These are phyloP conservation scores for Euura saliciscinereae DNA, from an alignment of 1,140 invertebrate species.

Conservation along the genomic window DNA sequence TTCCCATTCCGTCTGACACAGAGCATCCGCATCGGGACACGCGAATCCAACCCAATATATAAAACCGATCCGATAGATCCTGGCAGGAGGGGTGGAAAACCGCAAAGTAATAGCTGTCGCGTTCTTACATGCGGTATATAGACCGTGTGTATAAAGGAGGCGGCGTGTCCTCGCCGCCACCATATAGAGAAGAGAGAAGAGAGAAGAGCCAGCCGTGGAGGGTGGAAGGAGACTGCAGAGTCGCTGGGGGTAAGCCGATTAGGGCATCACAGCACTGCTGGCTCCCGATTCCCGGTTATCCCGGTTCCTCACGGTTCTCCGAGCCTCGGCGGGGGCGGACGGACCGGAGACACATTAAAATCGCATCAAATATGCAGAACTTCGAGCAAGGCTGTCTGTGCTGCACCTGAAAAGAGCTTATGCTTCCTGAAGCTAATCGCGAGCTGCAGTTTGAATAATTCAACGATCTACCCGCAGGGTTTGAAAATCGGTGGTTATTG, in stretches of 20 bases:
- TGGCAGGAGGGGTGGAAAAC: conserved; percentile 9
- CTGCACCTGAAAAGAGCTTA: neutral
- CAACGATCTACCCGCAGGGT: neutral
- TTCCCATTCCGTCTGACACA: conserved; percentile 10
- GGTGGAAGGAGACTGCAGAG: conserved; percentile 31
- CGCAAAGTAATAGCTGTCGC: conserved; percentile 35
- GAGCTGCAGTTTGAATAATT: neutral
- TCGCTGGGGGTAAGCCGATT: conserved; percentile 56
- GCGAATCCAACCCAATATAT: conserved; percentile 7
- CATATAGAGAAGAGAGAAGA: neutral
- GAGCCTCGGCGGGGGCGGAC: conserved; percentile 26
- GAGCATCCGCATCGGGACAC: conserved; percentile 15
- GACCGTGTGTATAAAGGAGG: conserved; percentile 1
- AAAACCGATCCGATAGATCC: neutral
- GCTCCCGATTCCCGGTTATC: conserved; percentile 22
- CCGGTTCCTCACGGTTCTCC: neutral
- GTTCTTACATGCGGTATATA: conserved; percentile 17
- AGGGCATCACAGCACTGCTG: conserved; percentile 49
- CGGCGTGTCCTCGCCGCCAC: too few species aligned
- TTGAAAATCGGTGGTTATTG: too few species aligned
- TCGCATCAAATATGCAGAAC: conserved; percentile 56
- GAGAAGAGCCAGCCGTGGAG: conserved; percentile 25
- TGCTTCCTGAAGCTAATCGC: neutral
- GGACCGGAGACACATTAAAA: conserved; percentile 59
- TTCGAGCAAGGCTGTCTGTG: neutral